Evolutionary conservation across 2,113 vertebrate genomes (phyloP).

Genomic region (Neoarius graeffei): DNA sequence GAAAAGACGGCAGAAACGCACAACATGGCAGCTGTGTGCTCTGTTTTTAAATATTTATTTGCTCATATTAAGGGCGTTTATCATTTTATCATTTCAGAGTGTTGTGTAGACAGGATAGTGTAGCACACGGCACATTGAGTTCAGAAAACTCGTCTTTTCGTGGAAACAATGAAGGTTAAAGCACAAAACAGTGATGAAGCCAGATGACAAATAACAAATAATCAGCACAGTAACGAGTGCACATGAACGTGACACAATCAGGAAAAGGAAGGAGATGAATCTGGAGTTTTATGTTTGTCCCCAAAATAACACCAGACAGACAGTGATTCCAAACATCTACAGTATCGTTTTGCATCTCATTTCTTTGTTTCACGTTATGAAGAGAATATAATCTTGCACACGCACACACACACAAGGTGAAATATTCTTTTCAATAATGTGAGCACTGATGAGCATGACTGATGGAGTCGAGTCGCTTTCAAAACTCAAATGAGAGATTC

Average conservation of each 20-base stretch:
- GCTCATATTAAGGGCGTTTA: slow-evolving; percentile 47
- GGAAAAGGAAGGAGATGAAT: neutral
- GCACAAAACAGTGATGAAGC: slow-evolving; percentile 38
- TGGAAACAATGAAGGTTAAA: slow-evolving; percentile 4
- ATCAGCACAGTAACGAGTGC: neutral
- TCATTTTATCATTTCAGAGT: slow-evolving; percentile 49
- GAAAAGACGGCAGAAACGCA: neutral
- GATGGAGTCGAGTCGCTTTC: neutral
- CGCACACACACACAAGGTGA: neutral
- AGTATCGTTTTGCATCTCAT: neutral
- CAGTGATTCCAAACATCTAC: neutral
- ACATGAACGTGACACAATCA: neutral
- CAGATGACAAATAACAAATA: neutral
- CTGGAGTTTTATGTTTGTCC: neutral
- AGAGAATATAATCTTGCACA: neutral
- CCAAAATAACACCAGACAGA: neutral
- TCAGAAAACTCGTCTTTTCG: slow-evolving; percentile 10
- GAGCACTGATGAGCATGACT: neutral
- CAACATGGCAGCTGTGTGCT: slow-evolving; percentile 1
- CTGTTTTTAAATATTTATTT: slow-evolving; percentile 53
- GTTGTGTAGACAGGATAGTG: slow-evolving; percentile 31
- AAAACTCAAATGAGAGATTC: neutral
- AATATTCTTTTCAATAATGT: neutral
- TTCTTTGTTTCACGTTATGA: neutral
- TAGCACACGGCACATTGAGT: slow-evolving; percentile 10